Evolutionary conservation across 2,888 invertebrate species (phyloP).

Genomic region (Lypha dubia): DNA sequence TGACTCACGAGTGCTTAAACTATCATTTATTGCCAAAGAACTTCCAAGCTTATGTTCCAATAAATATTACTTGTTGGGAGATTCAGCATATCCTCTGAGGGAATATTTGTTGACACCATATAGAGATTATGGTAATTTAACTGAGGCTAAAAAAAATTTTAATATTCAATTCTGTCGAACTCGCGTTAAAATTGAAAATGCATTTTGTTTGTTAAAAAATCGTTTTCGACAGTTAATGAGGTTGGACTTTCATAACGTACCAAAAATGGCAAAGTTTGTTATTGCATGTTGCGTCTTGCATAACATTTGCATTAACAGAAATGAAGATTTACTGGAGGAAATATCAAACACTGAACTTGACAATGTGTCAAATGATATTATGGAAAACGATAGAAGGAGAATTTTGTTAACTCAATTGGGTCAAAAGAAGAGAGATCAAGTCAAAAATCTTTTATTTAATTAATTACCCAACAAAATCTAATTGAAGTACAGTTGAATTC

Average conservation of each 20-base stretch:
- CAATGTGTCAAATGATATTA: not conserved
- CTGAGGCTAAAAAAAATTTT: not conserved
- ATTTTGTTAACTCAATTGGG: too few species aligned
- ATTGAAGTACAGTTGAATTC: too few species aligned
- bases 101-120: not conserved
- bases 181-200: too few species aligned
- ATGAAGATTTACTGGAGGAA: conserved; percentile 46
- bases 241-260: conserved; percentile 59
- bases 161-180: too few species aligned
- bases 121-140: conserved; percentile 1
- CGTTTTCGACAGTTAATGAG: too few species aligned
- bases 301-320: conserved; percentile 74
- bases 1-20: too few species aligned
- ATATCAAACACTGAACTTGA: not conserved
- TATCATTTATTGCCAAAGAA: not conserved
- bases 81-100: too few species aligned
- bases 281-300: conserved; percentile 52
- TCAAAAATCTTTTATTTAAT: too few species aligned
- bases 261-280: conserved; percentile 73
- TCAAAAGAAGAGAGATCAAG: too few species aligned
- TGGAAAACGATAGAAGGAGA: not conserved
- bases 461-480: too few species aligned
- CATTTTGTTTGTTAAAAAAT: too few species aligned
- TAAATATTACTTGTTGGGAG: not conserved
- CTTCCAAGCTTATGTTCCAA: not conserved